Evolutionary conservation across 2,113 vertebrate species (phyloP), one percentile per base, ranked within the genome.

Genomic region (Micromys minutus): DNA sequence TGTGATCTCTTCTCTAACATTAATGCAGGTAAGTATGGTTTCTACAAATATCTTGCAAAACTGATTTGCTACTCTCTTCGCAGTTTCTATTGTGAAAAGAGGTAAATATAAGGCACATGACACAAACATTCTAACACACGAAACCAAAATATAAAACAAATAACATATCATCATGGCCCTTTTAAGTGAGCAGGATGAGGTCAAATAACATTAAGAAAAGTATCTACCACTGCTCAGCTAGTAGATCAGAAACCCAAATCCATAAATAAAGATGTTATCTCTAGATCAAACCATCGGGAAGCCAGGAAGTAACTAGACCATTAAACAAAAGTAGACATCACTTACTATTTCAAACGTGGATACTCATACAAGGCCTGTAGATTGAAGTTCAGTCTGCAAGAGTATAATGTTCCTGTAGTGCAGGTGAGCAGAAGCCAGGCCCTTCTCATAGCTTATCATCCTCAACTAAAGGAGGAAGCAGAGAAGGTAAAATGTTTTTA

Each of bases 361-460:
- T 2, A 65, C 1, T 31, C 31, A 16, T 7, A 0, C 11, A 31
- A 39, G 11, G 0, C 1, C 6, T 61, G 7, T 21, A 39, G 15
- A 81, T 47, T n/a, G 10, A 75, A 61, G 6, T 24, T 39, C 57
- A 59, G 42, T 45, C 12, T 42, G 45, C 22, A 88, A 50, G 45
- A 76, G 57, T n/a, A 2, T 0, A 29, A 59, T 19, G 39, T 5
- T 42, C 67, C 90, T 42, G 3, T 65, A 74, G 17, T 72, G 10
- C 8, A 75, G 29, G 17, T 52, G 24, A 84, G 55, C 75, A 67
- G 13, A 11, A 55, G 3, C n/a, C 36, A 0, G 4, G 47, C 12
- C 10, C 87, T 74, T 57, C 5, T 47, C 15, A 22, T n/a, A 24
- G 16, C 50, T 79, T 80, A 10, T 7, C 15, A 63, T 31, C 52